These are phyloP conservation scores for Opisthograptis luteolata DNA, from an alignment of 2,888 invertebrate genomes.

Conservation along the genomic window DNA sequence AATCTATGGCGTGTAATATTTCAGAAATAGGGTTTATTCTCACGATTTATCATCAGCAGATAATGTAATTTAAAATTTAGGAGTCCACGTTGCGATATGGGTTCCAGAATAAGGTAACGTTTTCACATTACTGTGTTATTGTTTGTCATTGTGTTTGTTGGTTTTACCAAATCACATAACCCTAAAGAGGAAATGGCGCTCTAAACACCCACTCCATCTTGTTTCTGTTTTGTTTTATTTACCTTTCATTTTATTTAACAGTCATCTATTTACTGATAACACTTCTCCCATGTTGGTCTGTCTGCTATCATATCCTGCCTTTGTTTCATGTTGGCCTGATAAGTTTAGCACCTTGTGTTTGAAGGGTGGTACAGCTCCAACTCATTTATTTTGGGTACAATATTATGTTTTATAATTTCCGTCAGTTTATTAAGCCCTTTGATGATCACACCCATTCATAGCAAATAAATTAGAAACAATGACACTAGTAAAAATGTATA, in stretches of 20 bases:
- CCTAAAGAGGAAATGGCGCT: slow-evolving; percentile 8
- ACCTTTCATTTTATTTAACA: slow-evolving; percentile 15
- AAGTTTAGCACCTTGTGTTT: too few relatives aligned
- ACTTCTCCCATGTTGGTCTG: background rate
- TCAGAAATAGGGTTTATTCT: slow-evolving; percentile 53
- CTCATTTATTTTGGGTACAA: background rate
- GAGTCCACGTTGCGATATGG: slow-evolving; percentile 77
- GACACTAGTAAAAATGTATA: too few relatives aligned
- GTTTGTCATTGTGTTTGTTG: slow-evolving; percentile 6
- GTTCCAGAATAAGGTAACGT: slow-evolving; percentile 76
- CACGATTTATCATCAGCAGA: slow-evolving; percentile 40
- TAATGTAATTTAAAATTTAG: slow-evolving; percentile 64
- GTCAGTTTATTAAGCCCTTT: too few relatives aligned
- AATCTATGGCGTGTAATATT: slow-evolving; percentile 71
- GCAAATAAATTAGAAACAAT: too few relatives aligned
- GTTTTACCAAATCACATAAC: slow-evolving; percentile 7
- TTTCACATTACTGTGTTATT: slow-evolving; percentile 19
- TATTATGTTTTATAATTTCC: background rate
- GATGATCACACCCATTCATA: too few relatives aligned
- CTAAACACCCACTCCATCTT: slow-evolving; percentile 13
- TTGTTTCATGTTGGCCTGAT: slow-evolving; percentile 7
- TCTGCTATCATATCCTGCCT: slow-evolving; percentile 15
- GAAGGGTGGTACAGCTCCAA: background rate
- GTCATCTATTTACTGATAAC: background rate
- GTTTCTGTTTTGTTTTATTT: slow-evolving; percentile 21